Conservation (phyloP, 2,113 vertebrate species). For the Eptesicus fuscus region DNA sequence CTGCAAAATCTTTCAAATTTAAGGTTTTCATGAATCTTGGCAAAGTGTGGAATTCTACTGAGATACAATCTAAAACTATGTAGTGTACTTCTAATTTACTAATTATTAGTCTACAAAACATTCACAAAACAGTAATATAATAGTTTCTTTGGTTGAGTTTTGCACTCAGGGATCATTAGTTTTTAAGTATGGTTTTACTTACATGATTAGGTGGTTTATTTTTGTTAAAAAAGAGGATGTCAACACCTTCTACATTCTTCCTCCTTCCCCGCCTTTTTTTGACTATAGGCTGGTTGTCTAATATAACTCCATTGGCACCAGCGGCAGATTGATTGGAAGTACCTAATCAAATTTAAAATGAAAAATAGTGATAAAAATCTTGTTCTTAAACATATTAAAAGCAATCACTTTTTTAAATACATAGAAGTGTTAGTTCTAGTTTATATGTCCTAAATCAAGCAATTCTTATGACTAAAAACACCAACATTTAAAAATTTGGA, state of each 20-base stretch:
- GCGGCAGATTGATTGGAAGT: slow-evolving; percentile 84
- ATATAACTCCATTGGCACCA: slow-evolving; percentile 87
- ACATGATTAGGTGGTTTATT: slow-evolving; percentile 89
- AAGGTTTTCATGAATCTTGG: neutral
- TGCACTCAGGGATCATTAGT: neutral
- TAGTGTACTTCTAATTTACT: neutral
- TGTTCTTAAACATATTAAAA: neutral
- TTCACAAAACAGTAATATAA: neutral
- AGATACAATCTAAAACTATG: neutral
- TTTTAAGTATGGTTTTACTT: slow-evolving; percentile 67
- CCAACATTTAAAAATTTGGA: neutral
- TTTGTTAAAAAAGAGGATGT: slow-evolving; percentile 92
- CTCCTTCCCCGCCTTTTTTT: slow-evolving; percentile 95
- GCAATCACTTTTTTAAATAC: neutral
- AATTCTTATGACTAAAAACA: neutral
- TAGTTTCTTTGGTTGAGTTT: neutral
- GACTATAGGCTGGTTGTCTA: slow-evolving; percentile 90
- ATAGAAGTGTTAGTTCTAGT: neutral
- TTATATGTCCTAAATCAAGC: neutral
- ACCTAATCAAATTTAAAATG: slow-evolving; percentile 77
- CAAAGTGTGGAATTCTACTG: neutral
- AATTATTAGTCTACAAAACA: neutral
- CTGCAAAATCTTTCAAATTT: neutral
- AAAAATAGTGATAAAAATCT: slow-evolving; percentile 45
- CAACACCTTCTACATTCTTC: slow-evolving; percentile 97